Evolutionary conservation across 2,888 invertebrate genomes (phyloP).

Genomic region (Orthonychiurus folsomi): DNA sequence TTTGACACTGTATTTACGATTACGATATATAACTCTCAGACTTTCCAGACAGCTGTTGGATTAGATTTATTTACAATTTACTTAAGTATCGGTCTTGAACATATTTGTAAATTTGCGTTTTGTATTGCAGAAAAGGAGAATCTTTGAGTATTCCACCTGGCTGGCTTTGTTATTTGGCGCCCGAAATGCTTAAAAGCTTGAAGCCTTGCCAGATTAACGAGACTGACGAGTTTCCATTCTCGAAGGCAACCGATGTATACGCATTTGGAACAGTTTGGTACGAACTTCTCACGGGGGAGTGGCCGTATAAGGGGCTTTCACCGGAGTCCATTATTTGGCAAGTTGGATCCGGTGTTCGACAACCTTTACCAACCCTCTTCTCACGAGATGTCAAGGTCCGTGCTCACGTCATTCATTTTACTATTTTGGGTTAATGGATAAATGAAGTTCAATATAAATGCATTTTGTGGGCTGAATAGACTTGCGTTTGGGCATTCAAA

Average conservation of each 20-base stretch:
- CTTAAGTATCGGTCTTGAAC: too few species aligned
- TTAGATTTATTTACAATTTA: conserved; percentile 7
- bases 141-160: conserved; percentile 87
- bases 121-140: conserved; percentile 57
- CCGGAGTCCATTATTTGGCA: conserved; percentile 97
- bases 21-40: too few species aligned
- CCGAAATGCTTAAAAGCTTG: conserved; percentile 84
- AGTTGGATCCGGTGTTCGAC: conserved; percentile 93
- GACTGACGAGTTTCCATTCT: conserved; percentile 84
- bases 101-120: conserved; percentile 13
- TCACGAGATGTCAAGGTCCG: conserved; percentile 89
- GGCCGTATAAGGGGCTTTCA: conserved; percentile 88
- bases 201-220: conserved; percentile 58
- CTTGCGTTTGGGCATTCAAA: not conserved
- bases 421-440: not conserved
- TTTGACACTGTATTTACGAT: too few species aligned
- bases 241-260: conserved; percentile 86
- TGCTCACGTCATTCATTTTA: conserved; percentile 7
- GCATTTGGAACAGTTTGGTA: conserved; percentile 97
- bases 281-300: conserved; percentile 89
- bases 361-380: conserved; percentile 84
- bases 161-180: conserved; percentile 97
- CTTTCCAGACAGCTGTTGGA: too few species aligned
- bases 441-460: not conserved
- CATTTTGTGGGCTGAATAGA: not conserved